Conservation (phyloP, 2,113 vertebrate genomes). For the Platysteira castanea region DNA sequence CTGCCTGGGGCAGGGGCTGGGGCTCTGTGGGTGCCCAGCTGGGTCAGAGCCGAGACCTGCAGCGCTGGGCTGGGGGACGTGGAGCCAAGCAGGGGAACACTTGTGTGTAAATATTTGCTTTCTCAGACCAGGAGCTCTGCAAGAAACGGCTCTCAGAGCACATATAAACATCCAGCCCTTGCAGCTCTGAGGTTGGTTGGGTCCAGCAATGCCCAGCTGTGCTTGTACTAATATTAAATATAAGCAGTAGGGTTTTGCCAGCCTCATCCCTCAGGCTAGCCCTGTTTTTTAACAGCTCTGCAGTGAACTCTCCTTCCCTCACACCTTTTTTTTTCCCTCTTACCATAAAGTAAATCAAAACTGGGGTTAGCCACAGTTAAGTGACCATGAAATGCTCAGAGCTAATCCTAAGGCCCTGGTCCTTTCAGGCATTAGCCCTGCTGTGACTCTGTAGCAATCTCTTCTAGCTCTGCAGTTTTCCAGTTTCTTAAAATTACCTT, state of each 20-base stretch:
- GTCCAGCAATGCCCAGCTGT: not conserved
- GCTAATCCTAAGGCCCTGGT: not conserved
- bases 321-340: rapidly evolving
- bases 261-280: not conserved
- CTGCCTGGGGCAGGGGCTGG: not conserved
- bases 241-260: not conserved
- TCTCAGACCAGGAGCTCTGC: not conserved
- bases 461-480: not conserved
- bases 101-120: not conserved
- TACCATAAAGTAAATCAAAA: not conserved
- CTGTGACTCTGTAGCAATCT: not conserved
- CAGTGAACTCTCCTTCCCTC: not conserved
- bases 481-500: not conserved
- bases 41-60: not conserved
- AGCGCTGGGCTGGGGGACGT: not conserved
- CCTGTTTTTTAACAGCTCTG: not conserved
- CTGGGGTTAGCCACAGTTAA: not conserved
- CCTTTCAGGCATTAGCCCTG: not conserved
- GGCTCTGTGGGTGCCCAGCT: not conserved
- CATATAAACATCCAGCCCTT: not conserved
- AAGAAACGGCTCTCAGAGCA: not conserved
- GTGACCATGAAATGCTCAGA: not conserved
- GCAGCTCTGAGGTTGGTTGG: not conserved
- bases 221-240: not conserved
- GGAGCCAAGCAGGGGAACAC: not conserved